phyloP scores from a whole-genome alignment of 2,888 invertebrate genomes.

The Thyatira batis region DNA sequence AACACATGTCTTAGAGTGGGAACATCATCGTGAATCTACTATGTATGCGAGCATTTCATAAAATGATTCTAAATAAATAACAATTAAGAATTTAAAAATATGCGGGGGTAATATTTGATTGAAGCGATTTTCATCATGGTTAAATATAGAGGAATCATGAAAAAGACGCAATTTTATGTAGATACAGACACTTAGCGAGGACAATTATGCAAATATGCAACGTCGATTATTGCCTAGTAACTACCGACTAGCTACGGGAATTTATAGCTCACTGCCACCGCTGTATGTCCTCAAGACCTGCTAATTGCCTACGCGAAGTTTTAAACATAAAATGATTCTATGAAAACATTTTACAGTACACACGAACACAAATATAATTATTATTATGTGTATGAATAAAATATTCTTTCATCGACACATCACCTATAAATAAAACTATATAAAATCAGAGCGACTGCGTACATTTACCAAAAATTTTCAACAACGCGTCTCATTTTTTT shows the following conservation, averaged over 20 bases:
- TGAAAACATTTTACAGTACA: conserved; percentile 5
- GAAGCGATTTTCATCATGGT: conserved; percentile 54
- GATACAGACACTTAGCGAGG: conserved; percentile 72
- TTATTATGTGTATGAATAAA: background rate
- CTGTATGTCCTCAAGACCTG: conserved; percentile 42
- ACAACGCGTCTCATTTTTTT: too few species aligned
- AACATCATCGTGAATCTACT: background rate
- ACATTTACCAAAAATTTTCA: too few species aligned
- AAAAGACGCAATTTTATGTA: conserved; percentile 79
- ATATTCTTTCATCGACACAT: background rate
- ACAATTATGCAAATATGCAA: conserved; percentile 78
- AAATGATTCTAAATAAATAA: conserved; percentile 41
- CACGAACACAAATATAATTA: background rate
- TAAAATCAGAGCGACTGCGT: too few species aligned
- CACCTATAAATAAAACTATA: too few species aligned
- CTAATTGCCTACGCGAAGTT: conserved; percentile 43
- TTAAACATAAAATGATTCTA: conserved; percentile 10
- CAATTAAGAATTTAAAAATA: conserved; percentile 38
- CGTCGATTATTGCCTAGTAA: conserved; percentile 75
- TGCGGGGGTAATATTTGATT: conserved; percentile 42
- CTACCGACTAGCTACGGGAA: conserved; percentile 68
- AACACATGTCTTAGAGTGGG: background rate
- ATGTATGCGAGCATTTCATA: background rate
- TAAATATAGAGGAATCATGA: conserved; percentile 69
- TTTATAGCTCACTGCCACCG: conserved; percentile 52